phyloP scores from a whole-genome alignment of 2,888 invertebrate species.

The Ametastegia equiseti region DNA sequence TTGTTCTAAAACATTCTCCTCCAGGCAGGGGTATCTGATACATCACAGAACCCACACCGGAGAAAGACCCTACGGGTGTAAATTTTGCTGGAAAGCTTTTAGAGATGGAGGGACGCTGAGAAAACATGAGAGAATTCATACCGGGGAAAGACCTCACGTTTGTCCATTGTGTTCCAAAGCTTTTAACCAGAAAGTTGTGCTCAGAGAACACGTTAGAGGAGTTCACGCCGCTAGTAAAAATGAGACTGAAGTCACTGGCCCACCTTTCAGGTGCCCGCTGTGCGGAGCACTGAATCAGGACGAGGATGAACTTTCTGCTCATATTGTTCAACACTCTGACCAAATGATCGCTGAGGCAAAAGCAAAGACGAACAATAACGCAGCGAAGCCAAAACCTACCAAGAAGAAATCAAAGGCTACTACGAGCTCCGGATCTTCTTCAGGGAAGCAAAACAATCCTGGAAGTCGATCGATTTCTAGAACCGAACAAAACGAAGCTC shows the following conservation, averaged over 20 bases:
- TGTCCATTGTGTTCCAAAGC: conserved; percentile 78
- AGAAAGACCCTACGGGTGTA: conserved; percentile 78
- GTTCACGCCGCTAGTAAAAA: conserved; percentile 77
- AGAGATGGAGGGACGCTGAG: conserved; percentile 78
- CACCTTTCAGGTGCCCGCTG: conserved; percentile 75
- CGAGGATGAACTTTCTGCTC: conserved; percentile 77
- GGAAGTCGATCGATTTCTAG: conserved; percentile 54
- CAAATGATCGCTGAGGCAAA: conserved; percentile 76
- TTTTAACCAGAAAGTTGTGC: conserved; percentile 79
- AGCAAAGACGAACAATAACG: conserved; percentile 66
- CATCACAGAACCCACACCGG: conserved; percentile 78
- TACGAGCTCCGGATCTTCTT: conserved; percentile 40
- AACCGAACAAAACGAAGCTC: conserved; percentile 61
- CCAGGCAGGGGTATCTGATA: conserved; percentile 77
- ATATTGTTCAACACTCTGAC: conserved; percentile 78
- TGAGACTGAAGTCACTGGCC: conserved; percentile 70
- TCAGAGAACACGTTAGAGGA: conserved; percentile 78
- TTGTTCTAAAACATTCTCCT: conserved; percentile 78
- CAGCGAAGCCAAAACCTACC: conserved; percentile 59
- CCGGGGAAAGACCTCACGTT: conserved; percentile 78
- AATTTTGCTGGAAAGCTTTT: conserved; percentile 78
- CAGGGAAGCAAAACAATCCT: conserved; percentile 49
- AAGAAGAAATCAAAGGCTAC: conserved; percentile 58
- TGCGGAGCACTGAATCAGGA: conserved; percentile 75
- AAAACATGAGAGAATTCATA: conserved; percentile 78